Conservation (phyloP, 2,797 vertebrate species). For the Sebastes trivittatus region DNA sequence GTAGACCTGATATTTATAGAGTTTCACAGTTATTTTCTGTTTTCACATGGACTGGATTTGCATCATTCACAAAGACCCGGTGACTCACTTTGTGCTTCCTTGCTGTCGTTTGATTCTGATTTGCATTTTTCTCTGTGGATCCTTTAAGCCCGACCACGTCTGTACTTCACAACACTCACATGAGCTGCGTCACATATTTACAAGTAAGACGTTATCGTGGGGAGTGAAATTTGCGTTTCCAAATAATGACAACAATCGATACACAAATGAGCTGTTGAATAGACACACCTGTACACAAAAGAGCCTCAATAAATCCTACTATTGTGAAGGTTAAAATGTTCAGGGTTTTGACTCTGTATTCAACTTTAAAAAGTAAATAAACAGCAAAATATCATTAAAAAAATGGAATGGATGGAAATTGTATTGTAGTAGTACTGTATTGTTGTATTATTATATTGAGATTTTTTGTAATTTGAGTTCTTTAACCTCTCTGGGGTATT, state of each 20-base stretch:
- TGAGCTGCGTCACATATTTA: not conserved
- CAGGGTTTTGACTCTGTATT: not conserved
- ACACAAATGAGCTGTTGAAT: not conserved
- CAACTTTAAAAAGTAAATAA: not conserved
- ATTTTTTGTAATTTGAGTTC: too few relatives aligned
- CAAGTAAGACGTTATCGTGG: not conserved
- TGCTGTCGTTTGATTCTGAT: conserved; percentile 22
- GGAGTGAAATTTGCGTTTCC: not conserved
- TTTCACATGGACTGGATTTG: conserved; percentile 27
- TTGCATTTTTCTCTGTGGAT: conserved; percentile 46
- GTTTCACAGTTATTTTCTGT: not conserved
- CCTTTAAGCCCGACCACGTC: not conserved
- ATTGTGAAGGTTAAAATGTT: too few relatives aligned
- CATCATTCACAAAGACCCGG: conserved; percentile 18
- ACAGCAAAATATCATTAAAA: not conserved
- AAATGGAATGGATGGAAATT: not conserved
- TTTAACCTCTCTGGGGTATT: too few relatives aligned
- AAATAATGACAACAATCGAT: not conserved
- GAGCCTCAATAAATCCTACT: not conserved
- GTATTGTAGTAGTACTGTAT: too few relatives aligned
- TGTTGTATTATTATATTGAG: too few relatives aligned
- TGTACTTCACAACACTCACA: not conserved
- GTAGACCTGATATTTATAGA: not conserved
- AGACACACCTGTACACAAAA: not conserved
- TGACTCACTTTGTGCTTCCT: not conserved